phyloP scores from a whole-genome alignment of 92 coral and sea anemone genomes.

The Porites lobata region DNA sequence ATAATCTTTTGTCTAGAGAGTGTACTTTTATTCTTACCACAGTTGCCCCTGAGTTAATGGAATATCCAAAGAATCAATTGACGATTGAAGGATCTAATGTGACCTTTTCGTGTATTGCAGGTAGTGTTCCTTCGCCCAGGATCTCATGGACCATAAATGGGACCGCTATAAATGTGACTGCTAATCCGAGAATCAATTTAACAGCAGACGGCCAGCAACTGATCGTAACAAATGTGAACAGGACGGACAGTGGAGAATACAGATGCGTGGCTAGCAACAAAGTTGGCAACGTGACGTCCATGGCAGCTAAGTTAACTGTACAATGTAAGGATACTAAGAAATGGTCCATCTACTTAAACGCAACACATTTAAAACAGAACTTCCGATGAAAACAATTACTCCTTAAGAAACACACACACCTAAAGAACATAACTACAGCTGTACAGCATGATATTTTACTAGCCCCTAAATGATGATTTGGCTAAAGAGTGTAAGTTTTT shows the following conservation, averaged over 20 bases:
- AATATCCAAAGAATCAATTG: too few species aligned
- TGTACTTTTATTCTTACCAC: too few species aligned
- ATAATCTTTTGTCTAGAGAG: too few species aligned
- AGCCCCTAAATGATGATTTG: too few species aligned
- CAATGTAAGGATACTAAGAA: conserved; percentile 6
- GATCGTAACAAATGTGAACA: conserved; percentile 10
- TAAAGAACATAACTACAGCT: too few species aligned
- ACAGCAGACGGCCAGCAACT: neutral
- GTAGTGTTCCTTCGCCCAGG: conserved; percentile 45
- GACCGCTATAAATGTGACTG: neutral
- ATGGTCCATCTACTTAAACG: too few species aligned
- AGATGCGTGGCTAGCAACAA: conserved; percentile 31
- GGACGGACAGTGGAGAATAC: conserved; percentile 47
- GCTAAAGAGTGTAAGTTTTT: too few species aligned
- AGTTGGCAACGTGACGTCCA: neutral
- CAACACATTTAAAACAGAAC: too few species aligned
- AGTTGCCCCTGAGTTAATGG: too few species aligned
- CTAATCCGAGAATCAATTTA: neutral
- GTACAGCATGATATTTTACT: too few species aligned
- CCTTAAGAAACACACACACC: too few species aligned
- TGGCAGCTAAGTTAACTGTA: neutral
- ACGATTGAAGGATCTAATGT: conserved; percentile 26
- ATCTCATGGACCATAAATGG: conserved; percentile 50
- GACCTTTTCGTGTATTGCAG: conserved; percentile 38
- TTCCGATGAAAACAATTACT: too few species aligned